phyloP scores from a whole-genome alignment of 2,888 invertebrate species.

The Heliconius sara region DNA sequence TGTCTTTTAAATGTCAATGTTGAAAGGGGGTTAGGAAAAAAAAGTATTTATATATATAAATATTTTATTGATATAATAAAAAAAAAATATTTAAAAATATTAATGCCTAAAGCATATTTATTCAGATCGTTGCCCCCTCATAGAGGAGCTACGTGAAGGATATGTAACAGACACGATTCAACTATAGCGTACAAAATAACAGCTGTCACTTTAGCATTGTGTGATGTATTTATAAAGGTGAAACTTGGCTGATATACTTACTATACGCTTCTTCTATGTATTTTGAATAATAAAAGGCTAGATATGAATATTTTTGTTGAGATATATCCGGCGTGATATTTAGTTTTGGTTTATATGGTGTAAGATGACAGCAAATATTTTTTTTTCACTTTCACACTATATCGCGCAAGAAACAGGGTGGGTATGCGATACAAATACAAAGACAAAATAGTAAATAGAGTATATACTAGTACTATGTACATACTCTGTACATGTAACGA shows the following conservation, averaged over 20 bases:
- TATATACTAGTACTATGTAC: neutral
- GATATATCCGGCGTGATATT: neutral
- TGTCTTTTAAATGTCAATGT: too few species aligned
- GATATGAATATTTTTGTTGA: neutral
- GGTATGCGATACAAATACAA: neutral
- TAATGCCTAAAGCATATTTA: neutral
- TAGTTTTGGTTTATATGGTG: neutral
- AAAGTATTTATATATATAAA: too few species aligned
- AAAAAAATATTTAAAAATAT: neutral
- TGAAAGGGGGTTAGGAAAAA: too few species aligned
- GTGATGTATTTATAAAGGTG: constrained; percentile 10
- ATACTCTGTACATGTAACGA: neutral
- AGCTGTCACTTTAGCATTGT: constrained; percentile 26
- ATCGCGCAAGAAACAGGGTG: too few species aligned
- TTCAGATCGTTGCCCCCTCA: constrained; percentile 9
- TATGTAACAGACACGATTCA: constrained; percentile 30
- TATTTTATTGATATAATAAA: too few species aligned
- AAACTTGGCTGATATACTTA: neutral
- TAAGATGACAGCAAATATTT: neutral
- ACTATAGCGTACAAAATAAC: constrained; percentile 30
- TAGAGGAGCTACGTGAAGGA: constrained; percentile 5
- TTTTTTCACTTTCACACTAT: too few species aligned
- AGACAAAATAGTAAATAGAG: neutral
- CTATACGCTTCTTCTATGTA: neutral
- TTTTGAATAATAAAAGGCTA: neutral